phyloP scores from a whole-genome alignment of 2,113 vertebrate species.

The Ictalurus punctatus region DNA sequence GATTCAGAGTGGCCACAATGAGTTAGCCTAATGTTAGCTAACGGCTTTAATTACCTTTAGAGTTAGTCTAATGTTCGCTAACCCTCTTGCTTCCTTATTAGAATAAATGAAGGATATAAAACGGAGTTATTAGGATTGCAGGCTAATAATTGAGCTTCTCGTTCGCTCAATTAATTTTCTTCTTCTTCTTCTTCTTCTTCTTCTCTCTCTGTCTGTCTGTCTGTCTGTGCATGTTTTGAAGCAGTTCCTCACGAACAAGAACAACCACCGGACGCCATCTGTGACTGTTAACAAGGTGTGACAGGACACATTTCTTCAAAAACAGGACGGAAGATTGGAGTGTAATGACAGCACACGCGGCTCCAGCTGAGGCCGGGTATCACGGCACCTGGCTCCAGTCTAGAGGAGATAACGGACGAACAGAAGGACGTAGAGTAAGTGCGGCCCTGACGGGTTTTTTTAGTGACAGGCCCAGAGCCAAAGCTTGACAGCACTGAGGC shows the following conservation, averaged over 20 bases:
- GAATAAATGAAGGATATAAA: background rate
- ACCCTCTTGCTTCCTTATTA: background rate
- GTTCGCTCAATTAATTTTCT: constrained; percentile 32
- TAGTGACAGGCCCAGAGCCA: constrained; percentile 44
- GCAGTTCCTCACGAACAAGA: constrained; percentile 72
- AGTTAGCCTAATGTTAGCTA: background rate
- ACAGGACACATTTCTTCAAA: constrained; percentile 55
- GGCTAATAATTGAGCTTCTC: background rate
- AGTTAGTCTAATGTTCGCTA: background rate
- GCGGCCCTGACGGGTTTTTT: constrained; percentile 39
- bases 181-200: constrained; percentile 31
- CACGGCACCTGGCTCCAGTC: background rate
- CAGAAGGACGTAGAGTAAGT: constrained; percentile 23
- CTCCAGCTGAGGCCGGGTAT: constrained; percentile 40
- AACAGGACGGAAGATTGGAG: constrained; percentile 32
- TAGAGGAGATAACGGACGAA: constrained; percentile 36
- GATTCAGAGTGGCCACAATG: background rate
- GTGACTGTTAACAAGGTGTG: constrained; percentile 77
- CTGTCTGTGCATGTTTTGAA: background rate
- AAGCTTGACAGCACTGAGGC: constrained; percentile 36
- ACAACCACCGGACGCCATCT: constrained; percentile 69
- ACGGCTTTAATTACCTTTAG: background rate
- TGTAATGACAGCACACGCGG: background rate
- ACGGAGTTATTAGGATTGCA: background rate
- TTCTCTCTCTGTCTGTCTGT: constrained; percentile 49